Evolutionary conservation across 2,113 vertebrate genomes (phyloP).

Genomic region (Naja naja): DNA sequence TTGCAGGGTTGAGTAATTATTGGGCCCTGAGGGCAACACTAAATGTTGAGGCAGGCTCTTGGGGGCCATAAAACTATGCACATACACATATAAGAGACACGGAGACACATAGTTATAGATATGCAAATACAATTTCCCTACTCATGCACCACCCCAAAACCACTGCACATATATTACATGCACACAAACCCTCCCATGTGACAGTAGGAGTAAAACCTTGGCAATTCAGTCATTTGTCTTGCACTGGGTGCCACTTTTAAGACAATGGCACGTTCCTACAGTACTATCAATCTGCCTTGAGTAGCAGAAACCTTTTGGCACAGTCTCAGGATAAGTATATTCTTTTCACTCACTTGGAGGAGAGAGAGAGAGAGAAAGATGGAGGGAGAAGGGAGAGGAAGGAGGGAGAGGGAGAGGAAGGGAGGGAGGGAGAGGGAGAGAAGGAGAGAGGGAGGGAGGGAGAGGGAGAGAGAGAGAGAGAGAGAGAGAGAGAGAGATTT

Average conservation of each 20-base stretch:
- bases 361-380: not conserved
- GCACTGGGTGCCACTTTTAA: not conserved
- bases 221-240: not conserved
- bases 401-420: not conserved
- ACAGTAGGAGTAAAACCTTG: not conserved
- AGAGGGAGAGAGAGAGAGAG: not conserved
- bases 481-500: conserved; percentile 21
- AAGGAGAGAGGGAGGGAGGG: conserved; percentile 13
- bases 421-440: too few relatives aligned
- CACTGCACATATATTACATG: not conserved
- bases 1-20: not conserved
- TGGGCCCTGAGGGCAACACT: not conserved
- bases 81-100: not conserved
- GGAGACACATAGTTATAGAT: not conserved
- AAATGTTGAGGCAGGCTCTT: not conserved
- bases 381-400: too few relatives aligned
- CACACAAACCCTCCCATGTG: not conserved
- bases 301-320: not conserved
- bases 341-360: not conserved
- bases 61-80: not conserved
- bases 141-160: not conserved
- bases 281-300: not conserved
- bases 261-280: not conserved
- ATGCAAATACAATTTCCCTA: not conserved
- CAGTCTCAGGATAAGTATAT: not conserved